Conservation (phyloP, 2,888 invertebrate genomes). For the Nephrotoma guestfalica region DNA sequence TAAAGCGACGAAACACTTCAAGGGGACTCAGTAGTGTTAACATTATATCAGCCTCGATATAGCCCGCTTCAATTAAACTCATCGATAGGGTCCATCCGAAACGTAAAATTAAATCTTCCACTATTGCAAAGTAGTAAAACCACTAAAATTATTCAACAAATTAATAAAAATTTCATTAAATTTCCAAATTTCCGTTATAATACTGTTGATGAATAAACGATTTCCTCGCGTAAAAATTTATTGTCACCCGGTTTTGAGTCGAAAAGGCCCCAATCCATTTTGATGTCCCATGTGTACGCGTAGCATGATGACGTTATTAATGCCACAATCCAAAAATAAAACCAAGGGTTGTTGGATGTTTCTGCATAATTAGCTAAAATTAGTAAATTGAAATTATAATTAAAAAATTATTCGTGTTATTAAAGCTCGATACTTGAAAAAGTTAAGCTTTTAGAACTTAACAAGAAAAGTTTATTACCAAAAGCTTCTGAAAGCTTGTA, state of each 20-base stretch:
- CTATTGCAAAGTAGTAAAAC: slow-evolving; percentile 72
- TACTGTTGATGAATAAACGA: slow-evolving; percentile 63
- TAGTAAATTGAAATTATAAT: neutral
- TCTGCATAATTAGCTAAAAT: slow-evolving; percentile 16
- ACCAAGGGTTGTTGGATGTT: slow-evolving; percentile 45
- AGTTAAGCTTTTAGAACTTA: too few species aligned
- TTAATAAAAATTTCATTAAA: neutral
- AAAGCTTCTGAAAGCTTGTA: too few species aligned
- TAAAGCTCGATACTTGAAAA: too few species aligned
- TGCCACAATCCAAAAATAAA: slow-evolving; percentile 54
- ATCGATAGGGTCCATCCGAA: slow-evolving; percentile 65
- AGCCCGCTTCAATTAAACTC: slow-evolving; percentile 48
- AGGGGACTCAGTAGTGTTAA: slow-evolving; percentile 48
- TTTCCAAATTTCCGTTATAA: slow-evolving; percentile 12
- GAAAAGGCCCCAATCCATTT: slow-evolving; percentile 79
- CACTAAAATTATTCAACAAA: slow-evolving; percentile 30
- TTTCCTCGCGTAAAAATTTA: slow-evolving; percentile 59
- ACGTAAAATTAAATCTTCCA: slow-evolving; percentile 63
- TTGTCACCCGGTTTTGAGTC: slow-evolving; percentile 64
- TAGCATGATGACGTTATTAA: slow-evolving; percentile 59
- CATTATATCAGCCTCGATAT: slow-evolving; percentile 49
- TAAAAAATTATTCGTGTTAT: too few species aligned
- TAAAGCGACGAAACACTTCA: slow-evolving; percentile 59
- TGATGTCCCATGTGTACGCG: slow-evolving; percentile 70
- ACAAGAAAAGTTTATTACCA: too few species aligned